Base-by-base conservation (phyloP, 2,113 vertebrate genomes). In the Sapajus apella region DNA sequence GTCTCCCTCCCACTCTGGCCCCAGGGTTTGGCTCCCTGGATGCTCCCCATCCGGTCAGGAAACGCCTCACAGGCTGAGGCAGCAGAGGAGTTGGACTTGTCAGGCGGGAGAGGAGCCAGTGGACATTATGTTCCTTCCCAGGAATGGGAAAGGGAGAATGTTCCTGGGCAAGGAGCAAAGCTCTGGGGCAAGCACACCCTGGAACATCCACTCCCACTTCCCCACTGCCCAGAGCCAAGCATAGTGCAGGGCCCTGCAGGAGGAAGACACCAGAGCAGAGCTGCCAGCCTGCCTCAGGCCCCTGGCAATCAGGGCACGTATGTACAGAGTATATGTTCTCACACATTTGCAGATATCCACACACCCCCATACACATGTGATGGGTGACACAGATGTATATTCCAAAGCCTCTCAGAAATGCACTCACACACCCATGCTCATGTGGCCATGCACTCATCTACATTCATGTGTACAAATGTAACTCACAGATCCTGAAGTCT, bases 121-220 rank as follows among this genome's bases (percentile, higher is more conserved):
- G 61, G 92, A 94, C 0, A 0, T 52, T 30, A 83, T 97, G 97
- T 93, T 92, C 96, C 91, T 97, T 85, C 84, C 77, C 75, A 96
- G 90, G 96, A 93, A 95, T 77, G 47, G 50, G 83, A 93, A 84
- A 90, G 47, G 27, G 56, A 68, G 81, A 50, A 40, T 37, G 52
- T 95, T 96, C 91, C 96, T 80, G 61, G 94, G 70, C 43, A 27
- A 64, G 82, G 91, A 91, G 52, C 35, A 89, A n/a, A 35, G 77
- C 85, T 95, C 35, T n/a, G 32, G 91, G 89, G 52, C 86, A 27
- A 64, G 40, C n/a, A 35, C 1, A 0, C 84, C 70, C 1, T 0
- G 88, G 55, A 72, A 80, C 77, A 66, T 27, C 95, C 58, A 20
- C 56, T 0, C 61, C 37, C 30, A 50, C 14, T 21, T 16, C 30